Evolutionary conservation across 2,888 invertebrate species (phyloP), one percentile per base, ranked within the genome.

Genomic region (Trimorus sp.): DNA sequence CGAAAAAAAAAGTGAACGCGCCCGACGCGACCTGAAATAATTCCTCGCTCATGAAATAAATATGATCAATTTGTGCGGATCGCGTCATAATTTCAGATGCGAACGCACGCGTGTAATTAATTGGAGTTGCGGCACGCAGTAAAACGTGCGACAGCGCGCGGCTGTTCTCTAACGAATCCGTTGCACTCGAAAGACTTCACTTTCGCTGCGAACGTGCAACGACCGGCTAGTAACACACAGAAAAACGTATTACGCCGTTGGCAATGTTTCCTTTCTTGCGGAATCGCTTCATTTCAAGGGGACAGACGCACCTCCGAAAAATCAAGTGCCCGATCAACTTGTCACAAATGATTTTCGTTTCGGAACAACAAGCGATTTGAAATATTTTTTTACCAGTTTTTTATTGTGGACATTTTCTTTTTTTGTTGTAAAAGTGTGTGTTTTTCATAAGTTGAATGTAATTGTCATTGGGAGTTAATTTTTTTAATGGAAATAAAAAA

Each of bases 161-260:
- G 75, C 82, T 83, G 71, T 84, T 86, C 81, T 84, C 79, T 83
- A 84, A 76, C 82, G 82, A 83, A 81, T 71, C 77, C 79, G 85
- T 84, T 85, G 84, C 86, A 84, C 86, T 81, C 74, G 84, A 82
- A 85, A 84, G 86, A 87, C 86, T 89, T 89, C 86, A 89, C 89
- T 89, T 89, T 89, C 89, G 89, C 88, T 88, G 84, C 54, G 40
- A 81, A 59, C 71, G 66, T 71, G 68, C 81, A 81, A 76, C 63
- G 71, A 81, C 81, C 76, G 45, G 53, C 81, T 71, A 62, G 54
- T 12, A 70, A 71, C 14, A 68, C 37, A 58, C 58, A 69, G 45
- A 81, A 70, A 71, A 81, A 80, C 70, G 37, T 75, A 80, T 80
- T 71, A 76, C 80, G 70, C 80, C 53, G 59, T 53, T 54, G 42